A percentile compares a stretch with the other conserved stretches of the same genome.
These are phyloP conservation scores for Drosophila kanapiae DNA, from an alignment of 1,140 invertebrate genomes.

Conservation along the genomic window DNA sequence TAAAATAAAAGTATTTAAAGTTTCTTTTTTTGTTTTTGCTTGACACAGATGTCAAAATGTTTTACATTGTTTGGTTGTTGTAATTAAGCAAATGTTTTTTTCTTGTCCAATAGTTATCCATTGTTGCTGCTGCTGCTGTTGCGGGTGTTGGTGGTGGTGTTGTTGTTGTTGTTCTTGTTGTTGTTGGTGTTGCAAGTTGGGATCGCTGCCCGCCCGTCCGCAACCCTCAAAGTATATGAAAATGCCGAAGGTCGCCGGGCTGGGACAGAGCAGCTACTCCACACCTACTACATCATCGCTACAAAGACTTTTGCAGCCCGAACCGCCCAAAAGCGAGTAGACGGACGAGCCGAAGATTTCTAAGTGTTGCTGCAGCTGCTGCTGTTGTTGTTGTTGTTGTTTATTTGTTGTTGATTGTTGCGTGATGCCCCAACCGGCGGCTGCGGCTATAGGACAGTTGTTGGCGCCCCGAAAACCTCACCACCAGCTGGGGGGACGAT, in stretches of 20 bases:
- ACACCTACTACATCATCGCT: slow-evolving; percentile 50
- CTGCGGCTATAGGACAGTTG: slow-evolving; percentile 7
- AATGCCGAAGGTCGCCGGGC: slow-evolving; percentile 70
- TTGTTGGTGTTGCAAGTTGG: slow-evolving; percentile 41
- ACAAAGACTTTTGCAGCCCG: slow-evolving; percentile 61
- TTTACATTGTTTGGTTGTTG: slow-evolving; percentile 79
- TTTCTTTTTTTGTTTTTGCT: slow-evolving; percentile 76
- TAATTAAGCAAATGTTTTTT: slow-evolving; percentile 75
- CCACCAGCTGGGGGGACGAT: slow-evolving; percentile 15
- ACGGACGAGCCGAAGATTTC: slow-evolving; percentile 56
- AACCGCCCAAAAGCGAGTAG: slow-evolving; percentile 47
- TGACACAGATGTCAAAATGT: slow-evolving; percentile 84
- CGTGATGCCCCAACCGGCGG: slow-evolving; percentile 15
- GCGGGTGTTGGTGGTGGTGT: no score
- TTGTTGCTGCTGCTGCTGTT: slow-evolving; percentile 45
- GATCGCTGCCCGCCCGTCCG: slow-evolving; percentile 27
- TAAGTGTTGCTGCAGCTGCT: slow-evolving; percentile 35
- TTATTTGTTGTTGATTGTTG: slow-evolving; percentile 53
- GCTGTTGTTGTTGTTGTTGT: slow-evolving; percentile 35
- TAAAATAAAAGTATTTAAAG: slow-evolving; percentile 85
- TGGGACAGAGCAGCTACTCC: slow-evolving; percentile 31
- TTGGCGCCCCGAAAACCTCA: slow-evolving; percentile 2
- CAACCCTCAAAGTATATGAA: slow-evolving; percentile 76
- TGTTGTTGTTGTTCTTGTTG: no score
- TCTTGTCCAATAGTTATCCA: slow-evolving; percentile 71